Evolutionary conservation across 2,113 vertebrate genomes (phyloP).

Genomic region (Chlorodrepanis virens): DNA sequence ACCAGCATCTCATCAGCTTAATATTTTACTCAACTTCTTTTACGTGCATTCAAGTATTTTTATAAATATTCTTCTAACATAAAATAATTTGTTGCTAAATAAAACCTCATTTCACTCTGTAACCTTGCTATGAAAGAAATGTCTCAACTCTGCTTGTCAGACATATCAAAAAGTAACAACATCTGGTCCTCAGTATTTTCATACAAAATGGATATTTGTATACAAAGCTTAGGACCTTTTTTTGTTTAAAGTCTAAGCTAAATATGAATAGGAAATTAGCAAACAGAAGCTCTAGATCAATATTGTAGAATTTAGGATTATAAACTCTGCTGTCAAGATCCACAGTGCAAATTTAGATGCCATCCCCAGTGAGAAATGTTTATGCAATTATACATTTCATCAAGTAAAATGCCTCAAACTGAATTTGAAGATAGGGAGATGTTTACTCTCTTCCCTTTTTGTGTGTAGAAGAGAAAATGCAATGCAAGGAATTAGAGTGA

Average conservation of each 20-base stretch:
- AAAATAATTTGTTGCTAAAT: neutral
- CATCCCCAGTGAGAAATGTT: neutral
- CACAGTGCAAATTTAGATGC: neutral
- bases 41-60: rapidly evolving
- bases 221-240: neutral
- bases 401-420: neutral
- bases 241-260: neutral
- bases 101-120: neutral
- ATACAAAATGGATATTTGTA: neutral
- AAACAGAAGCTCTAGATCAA: neutral
- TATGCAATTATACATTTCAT: neutral
- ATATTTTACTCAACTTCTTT: neutral
- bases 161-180: neutral
- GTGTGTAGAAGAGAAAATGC: neutral
- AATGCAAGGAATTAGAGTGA: neutral
- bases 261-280: neutral
- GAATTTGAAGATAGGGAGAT: neutral
- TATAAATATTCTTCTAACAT: neutral
- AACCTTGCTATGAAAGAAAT: neutral
- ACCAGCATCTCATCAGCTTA: neutral
- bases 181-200: neutral
- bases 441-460: neutral
- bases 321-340: neutral
- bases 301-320: neutral
- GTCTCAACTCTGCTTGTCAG: neutral